Evolutionary conservation across 2,888 invertebrate genomes (phyloP).

Genomic region (Zaprionus bogoriensis): DNA sequence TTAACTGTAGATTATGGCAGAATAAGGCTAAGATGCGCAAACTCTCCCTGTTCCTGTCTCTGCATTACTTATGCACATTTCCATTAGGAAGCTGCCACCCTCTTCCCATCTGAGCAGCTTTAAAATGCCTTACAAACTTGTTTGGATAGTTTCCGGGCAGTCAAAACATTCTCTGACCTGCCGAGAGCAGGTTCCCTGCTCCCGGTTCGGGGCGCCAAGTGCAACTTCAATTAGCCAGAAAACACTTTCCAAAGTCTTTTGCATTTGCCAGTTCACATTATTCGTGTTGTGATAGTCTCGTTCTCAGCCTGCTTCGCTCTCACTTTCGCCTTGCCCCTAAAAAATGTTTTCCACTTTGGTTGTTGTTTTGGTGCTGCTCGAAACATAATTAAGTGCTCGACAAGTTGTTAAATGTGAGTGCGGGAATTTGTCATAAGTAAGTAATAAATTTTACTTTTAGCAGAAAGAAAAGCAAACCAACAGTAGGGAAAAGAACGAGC

Average conservation of each 20-base stretch:
- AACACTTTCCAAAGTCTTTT: constrained; percentile 76
- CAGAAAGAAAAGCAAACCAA: constrained; percentile 42
- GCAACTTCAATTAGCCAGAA: constrained; percentile 73
- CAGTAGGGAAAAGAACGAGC: constrained; percentile 47
- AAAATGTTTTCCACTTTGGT: constrained; percentile 25
- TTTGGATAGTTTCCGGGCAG: not conserved
- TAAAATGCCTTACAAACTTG: not conserved
- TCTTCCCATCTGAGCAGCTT: not conserved
- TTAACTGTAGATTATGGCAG: too few species aligned
- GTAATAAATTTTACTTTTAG: constrained; percentile 74
- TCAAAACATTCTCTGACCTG: not conserved
- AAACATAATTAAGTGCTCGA: constrained; percentile 77
- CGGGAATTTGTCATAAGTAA: constrained; percentile 64
- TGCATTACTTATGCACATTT: not conserved
- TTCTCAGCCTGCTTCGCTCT: constrained; percentile 17
- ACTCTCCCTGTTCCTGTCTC: not conserved
- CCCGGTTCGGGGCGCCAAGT: constrained; percentile 11
- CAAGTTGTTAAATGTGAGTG: constrained; percentile 64
- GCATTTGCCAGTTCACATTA: constrained; percentile 67
- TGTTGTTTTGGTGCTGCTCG: constrained; percentile 48
- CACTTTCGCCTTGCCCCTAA: not conserved
- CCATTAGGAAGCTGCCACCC: not conserved
- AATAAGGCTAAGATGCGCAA: not conserved
- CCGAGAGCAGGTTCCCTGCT: too few species aligned
- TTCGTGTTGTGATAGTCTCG: constrained; percentile 65